phyloP scores from a whole-genome alignment of 2,888 invertebrate species.

The Zaprionus lineosus region DNA sequence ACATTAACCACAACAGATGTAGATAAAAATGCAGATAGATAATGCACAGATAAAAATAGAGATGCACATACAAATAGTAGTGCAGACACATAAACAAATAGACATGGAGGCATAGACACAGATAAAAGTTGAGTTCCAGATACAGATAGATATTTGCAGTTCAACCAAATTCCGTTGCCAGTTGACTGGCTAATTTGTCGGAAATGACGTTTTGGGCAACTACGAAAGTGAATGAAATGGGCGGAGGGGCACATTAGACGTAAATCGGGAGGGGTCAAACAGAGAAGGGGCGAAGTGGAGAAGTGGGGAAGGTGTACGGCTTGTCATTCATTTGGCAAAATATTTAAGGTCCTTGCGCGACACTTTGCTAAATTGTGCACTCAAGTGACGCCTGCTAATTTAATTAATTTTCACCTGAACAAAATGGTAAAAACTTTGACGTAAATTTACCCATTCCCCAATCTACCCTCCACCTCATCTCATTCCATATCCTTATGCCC shows the following conservation, averaged over 20 bases:
- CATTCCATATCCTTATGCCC: too few relatives aligned
- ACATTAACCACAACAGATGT: too few relatives aligned
- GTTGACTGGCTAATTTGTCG: conserved; percentile 78
- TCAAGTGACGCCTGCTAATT: conserved; percentile 74
- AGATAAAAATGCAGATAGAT: too few relatives aligned
- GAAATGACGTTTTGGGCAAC: conserved; percentile 70
- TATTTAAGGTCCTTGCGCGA: conserved; percentile 64
- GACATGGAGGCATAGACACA: too few relatives aligned
- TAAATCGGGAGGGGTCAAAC: too few relatives aligned
- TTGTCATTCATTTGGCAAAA: conserved; percentile 45
- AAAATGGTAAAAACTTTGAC: conserved; percentile 57
- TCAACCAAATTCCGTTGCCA: conserved; percentile 56
- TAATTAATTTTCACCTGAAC: conserved; percentile 76
- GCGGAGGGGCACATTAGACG: conserved; percentile 1
- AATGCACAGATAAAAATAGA: not conserved
- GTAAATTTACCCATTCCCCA: too few relatives aligned
- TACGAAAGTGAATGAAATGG: conserved; percentile 62
- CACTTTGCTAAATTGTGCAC: conserved; percentile 73
- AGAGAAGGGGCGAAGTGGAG: too few relatives aligned
- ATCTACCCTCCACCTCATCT: too few relatives aligned
- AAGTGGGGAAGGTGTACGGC: too few relatives aligned
- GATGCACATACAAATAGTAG: conserved; percentile 8
- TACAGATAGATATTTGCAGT: conserved; percentile 14
- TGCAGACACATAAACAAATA: conserved; percentile 2
- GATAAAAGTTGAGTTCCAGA: too few relatives aligned